Evolutionary conservation across 2,113 vertebrate species (phyloP), one percentile per base, ranked within the genome.

Genomic region (Barbus barbus): DNA sequence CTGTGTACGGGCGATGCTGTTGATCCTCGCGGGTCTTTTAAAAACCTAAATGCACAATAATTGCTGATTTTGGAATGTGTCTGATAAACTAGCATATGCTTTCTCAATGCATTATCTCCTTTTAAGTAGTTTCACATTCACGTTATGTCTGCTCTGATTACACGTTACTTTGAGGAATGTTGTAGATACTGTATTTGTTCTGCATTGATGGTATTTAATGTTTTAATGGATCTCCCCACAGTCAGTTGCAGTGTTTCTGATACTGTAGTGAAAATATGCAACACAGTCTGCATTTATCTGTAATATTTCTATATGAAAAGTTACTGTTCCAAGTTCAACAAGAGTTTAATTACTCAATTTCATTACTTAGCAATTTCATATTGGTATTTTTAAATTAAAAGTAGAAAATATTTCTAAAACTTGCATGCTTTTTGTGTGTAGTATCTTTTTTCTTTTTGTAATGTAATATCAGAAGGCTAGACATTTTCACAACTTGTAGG

Each of bases 11-110:
- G 28, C 53, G 9, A 60, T 58, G 75, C 53, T 78, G 51, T 16
- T 60, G 75, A 38, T 78, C 22, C 53, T 78, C 31, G 28, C 74
- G 36, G 74, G 74, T 77, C 74, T 56, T 53, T 77, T 36, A 56
- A 56, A 56, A 77, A n/a, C 11, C 0, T 56, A 56, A 77, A 77
- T 56, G 74, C 28, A 56, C 74, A 36, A 77, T 56, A 77, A 60
- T 56, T 36, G 53, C 75, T 60, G 31, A 78, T 75, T 78, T 78
- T 60, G 12, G 53, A 78, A 38, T 18, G 31, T 3, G 31, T 60
- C 33, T 41, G 33, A 20, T 60, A 41, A 78, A 58, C 33, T n/a
- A 60, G 53, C 75, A 60, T 78, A 38, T 58, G 51, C 48, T 56
- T 77, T 38, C 31, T 58, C 33, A 1, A 12, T 28, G 20, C 75